phyloP scores from a whole-genome alignment of 2,113 vertebrate genomes.

The Catharus fuscescens region DNA sequence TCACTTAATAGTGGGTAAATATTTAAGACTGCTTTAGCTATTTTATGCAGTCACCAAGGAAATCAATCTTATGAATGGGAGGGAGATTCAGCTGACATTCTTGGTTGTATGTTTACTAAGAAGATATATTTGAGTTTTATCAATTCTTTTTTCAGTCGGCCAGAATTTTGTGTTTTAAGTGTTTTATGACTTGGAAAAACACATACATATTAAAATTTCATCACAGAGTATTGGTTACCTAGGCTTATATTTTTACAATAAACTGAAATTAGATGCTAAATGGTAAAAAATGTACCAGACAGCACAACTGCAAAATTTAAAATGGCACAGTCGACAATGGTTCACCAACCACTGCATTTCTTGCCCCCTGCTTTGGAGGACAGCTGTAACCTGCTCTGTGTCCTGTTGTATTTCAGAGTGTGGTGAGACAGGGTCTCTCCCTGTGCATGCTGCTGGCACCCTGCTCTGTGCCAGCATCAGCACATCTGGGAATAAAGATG shows the following conservation, averaged over 20 bases:
- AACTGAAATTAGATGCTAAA: neutral
- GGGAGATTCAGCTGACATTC: neutral
- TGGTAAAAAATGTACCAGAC: too few species aligned
- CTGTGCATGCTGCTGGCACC: accelerated
- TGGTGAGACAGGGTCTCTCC: neutral
- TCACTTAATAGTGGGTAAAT: neutral
- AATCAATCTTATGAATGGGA: neutral
- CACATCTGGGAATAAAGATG: accelerated
- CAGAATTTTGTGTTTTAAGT: neutral
- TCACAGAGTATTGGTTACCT: too few species aligned
- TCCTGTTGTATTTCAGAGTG: neutral
- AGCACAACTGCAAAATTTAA: neutral
- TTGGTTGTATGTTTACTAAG: neutral
- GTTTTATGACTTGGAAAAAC: neutral
- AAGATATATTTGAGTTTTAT: neutral
- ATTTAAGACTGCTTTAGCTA: neutral
- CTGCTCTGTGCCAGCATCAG: neutral
- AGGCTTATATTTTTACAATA: neutral
- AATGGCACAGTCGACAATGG: neutral
- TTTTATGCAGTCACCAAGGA: neutral
- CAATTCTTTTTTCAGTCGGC: neutral
- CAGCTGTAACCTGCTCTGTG: neutral
- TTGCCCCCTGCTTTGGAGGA: too few species aligned
- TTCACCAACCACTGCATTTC: neutral
- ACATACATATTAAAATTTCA: neutral